These are phyloP conservation scores for Fregetta grallaria DNA, from an alignment of 2,113 vertebrate species.

Conservation along the genomic window DNA sequence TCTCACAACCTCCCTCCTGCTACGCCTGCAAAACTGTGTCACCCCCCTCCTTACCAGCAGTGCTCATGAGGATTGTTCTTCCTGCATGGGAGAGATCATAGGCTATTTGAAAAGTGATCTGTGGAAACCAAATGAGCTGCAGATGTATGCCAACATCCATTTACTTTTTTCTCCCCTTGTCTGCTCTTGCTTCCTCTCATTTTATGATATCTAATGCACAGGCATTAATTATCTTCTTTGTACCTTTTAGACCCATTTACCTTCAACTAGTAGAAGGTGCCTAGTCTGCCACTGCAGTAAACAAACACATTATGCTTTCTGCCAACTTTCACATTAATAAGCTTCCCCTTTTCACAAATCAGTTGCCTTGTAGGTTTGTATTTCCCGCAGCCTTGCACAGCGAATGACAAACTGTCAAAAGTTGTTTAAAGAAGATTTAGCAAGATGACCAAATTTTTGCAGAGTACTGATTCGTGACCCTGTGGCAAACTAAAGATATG, in stretches of 20 bases:
- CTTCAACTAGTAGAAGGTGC: neutral
- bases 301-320: neutral
- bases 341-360: neutral
- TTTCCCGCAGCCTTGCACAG: neutral
- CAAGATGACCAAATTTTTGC: neutral
- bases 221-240: neutral
- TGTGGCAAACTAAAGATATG: neutral
- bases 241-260: neutral
- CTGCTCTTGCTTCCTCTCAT: neutral
- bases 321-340: neutral
- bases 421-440: neutral
- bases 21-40: rapidly evolving
- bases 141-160: rapidly evolving
- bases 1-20: neutral
- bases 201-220: neutral
- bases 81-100: neutral
- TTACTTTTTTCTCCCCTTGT: neutral
- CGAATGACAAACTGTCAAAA: neutral
- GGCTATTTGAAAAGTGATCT: neutral
- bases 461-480: neutral
- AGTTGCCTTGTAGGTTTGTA: neutral
- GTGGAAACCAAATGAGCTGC: neutral
- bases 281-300: neutral
- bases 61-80: neutral
- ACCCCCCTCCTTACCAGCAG: neutral